A percentile compares a stretch with the other conserved stretches of the same genome.
phyloP scores from a whole-genome alignment of 2,797 vertebrate genomes.

The Phataginus tricuspis region DNA sequence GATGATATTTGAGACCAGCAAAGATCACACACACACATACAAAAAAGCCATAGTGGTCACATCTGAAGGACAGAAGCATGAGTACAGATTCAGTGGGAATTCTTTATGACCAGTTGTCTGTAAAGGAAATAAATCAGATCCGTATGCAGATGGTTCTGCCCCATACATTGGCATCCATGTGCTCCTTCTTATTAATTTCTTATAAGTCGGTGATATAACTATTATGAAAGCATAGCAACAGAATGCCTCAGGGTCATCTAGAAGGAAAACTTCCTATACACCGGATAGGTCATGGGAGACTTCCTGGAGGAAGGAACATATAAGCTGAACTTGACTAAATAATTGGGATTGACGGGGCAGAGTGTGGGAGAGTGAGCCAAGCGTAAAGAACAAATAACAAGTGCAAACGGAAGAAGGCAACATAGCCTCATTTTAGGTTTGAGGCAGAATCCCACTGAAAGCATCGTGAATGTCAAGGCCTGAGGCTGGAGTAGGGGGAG shows the following conservation, averaged over 20 bases:
- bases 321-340: not conserved
- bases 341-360: not conserved
- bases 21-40: not conserved
- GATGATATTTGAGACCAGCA: not conserved
- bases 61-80: not conserved
- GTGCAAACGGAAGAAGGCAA: not conserved
- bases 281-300: not conserved
- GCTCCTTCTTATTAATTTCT: not conserved
- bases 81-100: rapidly evolving
- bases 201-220: not conserved
- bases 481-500: not conserved
- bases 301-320: not conserved
- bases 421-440: rapidly evolving
- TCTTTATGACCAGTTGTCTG: not conserved
- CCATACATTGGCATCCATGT: rapidly evolving
- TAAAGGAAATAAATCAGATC: not conserved
- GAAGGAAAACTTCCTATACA: not conserved
- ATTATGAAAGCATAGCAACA: rapidly evolving
- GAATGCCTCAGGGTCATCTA: not conserved
- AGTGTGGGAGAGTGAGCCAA: not conserved
- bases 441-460: not conserved
- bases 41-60: not conserved
- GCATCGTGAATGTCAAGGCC: not conserved
- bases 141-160: not conserved
- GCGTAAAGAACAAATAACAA: rapidly evolving